Evolutionary conservation across 2,113 vertebrate species (phyloP), one percentile per base, ranked within the genome.

Genomic region (Ifrita kowaldi): DNA sequence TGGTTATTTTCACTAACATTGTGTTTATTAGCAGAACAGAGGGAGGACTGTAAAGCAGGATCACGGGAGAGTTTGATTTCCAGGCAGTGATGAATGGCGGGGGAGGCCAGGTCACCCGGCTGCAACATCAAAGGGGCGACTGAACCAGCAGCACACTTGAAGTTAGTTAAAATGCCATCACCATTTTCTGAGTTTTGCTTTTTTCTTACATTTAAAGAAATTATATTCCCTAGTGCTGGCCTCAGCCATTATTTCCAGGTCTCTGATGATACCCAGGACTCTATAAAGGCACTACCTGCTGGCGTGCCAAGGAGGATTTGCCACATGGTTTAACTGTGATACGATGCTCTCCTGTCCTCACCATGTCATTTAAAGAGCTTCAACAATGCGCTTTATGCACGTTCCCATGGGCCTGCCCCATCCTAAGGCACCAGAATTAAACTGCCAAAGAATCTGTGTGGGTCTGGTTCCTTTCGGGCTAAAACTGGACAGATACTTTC

Each of bases 21-120:
- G 92, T 96, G 94, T 97, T 97, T 95, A 95, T 95, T 92, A 93
- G 88, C 92, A 94, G 95, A 95, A 93, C 95, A 96, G 90, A 95
- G 89, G 47, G 57, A 90, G 68, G 82, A 55, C 90, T 94, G 96
- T 92, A 94, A 96, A 92, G 92, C 79, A 59, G 87, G 80, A 96
- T 90, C 91, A 70, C 9, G 42, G 7, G 44, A n/a, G 79, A 69
- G 88, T 92, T 90, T 92, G 96, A 95, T 94, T 95, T 95, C 90
- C 83, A 93, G 92, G 65, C 94, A 65, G 90, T 94, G 96, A 95
- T 95, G 94, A 93, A 95, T 95, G 95, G 92, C 6, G 3, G 95
- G 86, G 95, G 93, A 97, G 94, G 95, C 94, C 91, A 80, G 95
- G 94, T 96, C 95, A 96, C 86, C 76, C 87, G 83, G 83, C 91